Evolutionary conservation across 2,888 invertebrate species (phyloP), one percentile per base, ranked within the genome.

Genomic region (Panzeria rudis): DNA sequence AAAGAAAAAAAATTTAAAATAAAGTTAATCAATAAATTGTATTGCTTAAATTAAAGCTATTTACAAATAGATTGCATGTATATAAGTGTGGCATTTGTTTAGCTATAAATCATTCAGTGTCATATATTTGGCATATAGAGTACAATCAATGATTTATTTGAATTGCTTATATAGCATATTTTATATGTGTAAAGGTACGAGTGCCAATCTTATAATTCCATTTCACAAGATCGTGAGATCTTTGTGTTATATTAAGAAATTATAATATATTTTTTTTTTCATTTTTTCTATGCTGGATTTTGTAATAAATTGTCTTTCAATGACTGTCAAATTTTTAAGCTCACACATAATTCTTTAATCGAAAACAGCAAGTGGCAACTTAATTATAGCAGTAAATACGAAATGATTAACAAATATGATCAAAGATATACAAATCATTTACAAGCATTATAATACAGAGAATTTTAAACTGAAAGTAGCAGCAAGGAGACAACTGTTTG

Each of bases 1-100:
- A n/a, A 87, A 91, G 77, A 44, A 76, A 32, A 84, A 41, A 35
- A 35, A 64, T 17, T 38, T 81, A 64, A 50, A 50, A 62, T 25
- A 61, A 44, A 71, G 59, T 82, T 23, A 71, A 73, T 79, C 56
- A 56, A 84, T 56, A 64, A 66, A 62, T 64, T 68, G 20, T 61
- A 23, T 62, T 41, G 50, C 44, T 59, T 71, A 44, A 29, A 13
- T 41, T 41, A 17, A 71, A 64, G 5, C 41, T 2, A 20, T 68
- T 61, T 68, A 11, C 2, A 50, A 61, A 38, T 77, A 32, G 44
- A 66, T 20, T 50, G 29, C 11, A 11, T 25, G 29, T 17, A 11
- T 25, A 17, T 17, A 59, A 69, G 52, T 47, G 41, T 47, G 8
- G 41, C 54, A 64, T 25, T 50, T 84, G 66, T 75, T 69, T 35